Evolutionary conservation across 2,113 vertebrate genomes (phyloP), one percentile per base, ranked within the genome.

Genomic region (Penelope pileata): DNA sequence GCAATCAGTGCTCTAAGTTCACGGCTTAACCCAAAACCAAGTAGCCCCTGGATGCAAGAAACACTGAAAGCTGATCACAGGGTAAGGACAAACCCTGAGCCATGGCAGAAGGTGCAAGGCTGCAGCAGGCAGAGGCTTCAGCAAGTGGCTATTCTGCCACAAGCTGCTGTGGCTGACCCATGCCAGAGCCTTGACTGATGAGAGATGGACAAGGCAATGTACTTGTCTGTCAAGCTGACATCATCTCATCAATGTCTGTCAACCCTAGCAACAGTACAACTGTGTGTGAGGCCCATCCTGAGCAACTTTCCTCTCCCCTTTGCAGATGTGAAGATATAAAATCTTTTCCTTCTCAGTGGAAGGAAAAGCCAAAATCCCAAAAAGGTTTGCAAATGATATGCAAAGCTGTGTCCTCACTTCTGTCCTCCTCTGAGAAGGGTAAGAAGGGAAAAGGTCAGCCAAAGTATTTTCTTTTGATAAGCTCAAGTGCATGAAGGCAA

Each of bases 1-100:
- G 86, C 87, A 96, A 95, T 94, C 15, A 43, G 90, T 96, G 88
- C 67, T 88, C 83, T 88, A 82, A 91, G 86, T 96, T 96, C 93
- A 95, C 1, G 12, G 83, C 83, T 96, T 95, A 83, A 58, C 78
- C 73, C 3, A 15, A 88, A 94, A 93, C 86, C 83, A 96, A 88
- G 92, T 81, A 94, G 93, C 66, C 64, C 66, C 68, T 78, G 83
- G 72, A 91, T 95, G 85, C 80, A 63, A 0, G 6, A 79, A 64
- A 47, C 38, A 26, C 60, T 79, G 48, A 59, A 78, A 88, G 43
- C 92, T 86, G n/a, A 18, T 85, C 8, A 0, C 83, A 79, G 40
- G 19, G 4, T 11, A 69, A 42, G 36, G 69, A 93, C 67, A 91
- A 94, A 81, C 69, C 43, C 53, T 0, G 0, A 73, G 47, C 67